Evolutionary conservation across 2,113 vertebrate species (phyloP), one percentile per base, ranked within the genome.

Genomic region (Sinocyclocheilus anshuiensis): DNA sequence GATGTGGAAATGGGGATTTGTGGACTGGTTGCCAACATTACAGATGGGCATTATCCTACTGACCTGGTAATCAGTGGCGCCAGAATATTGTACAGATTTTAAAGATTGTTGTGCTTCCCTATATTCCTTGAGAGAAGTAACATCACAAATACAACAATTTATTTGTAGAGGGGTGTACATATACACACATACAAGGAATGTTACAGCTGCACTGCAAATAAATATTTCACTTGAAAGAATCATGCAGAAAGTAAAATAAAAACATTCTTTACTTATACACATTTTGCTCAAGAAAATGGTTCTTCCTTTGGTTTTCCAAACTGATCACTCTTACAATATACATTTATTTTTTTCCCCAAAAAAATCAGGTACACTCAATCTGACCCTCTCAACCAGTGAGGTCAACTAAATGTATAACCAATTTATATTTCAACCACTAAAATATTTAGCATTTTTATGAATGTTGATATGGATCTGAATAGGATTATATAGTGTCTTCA

Each of bases 161-260:
- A 79, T 61, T 79, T 61, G 50, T 77, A 33, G 24, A 78, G 11
- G 33, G 4, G 16, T n/a, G 0, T 22, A 79, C 2, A 39, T 75
- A 42, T 45, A 75, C 20, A 74, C 16, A 74, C 7, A 29, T 4
- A 55, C 22, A 36, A 59, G 77, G 50, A 79, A 79, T 79, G 77
- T 79, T 29, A 59, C 29, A 29, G 29, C 29, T 29, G 29, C 55
- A 59, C 77, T 39, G 53, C 77, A 39, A 79, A 79, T 79, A n/a
- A 59, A 79, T 39, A 39, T n/a, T 39, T 33, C 4, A 79, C 53
- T 79, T 79, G 29, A 79, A 59, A 79, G 16, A 36, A 75, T 75
- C 24, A 79, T 20, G 53, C 18, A 57, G 26, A 59, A 36, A 57
- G 3, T 1, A 39, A 16, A 77, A 33, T 1, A 33, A 20, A 74